Evolutionary conservation across 37 sponge, comb jelly and placozoan species (phyloP), one percentile per base, ranked within the genome.

Genomic region (Lycopodina hypogea): DNA sequence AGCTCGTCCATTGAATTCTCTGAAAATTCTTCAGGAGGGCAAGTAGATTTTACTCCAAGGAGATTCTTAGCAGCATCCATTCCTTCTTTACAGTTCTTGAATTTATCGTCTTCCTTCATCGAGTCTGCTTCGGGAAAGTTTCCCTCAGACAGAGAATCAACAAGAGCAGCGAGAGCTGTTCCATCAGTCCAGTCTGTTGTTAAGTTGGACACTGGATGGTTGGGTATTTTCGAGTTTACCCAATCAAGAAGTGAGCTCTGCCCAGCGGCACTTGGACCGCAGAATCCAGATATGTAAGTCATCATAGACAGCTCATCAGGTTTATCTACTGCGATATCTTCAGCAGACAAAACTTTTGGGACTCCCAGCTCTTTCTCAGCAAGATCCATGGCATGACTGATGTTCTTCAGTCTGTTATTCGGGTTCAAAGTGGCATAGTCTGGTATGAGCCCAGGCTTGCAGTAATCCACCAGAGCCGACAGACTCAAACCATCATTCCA

Each of bases 241-340:
- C 91, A 94, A 19, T 81, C 82, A 34, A 90, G 72, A 21, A 94
- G 92, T 19, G 68, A 60, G 71, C 79, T 78, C 37, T 75, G 67
- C 26, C 94, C 91, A 18, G 79, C 75, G 0, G 95, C 87, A 51
- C 74, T 81, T 21, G 83, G 83, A 42, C 74, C 64, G 83, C 94
- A 93, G 83, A 85, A 94, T 74, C 84, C 86, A 36, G 89, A 87
- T 32, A 94, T 73, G 82, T 94, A 94, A 26, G 95, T 94, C 92
- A 94, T 90, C 21, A 84, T 77, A 15, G 92, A 90, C 35, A 90
- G 89, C 68, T 94, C 91, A 40, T 94, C 95, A 26, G 92, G 88
- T 32, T 85, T 84, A 28, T 80, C 78, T 19, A 90, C 81, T 55
- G 74, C 75, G 57, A 90, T 52, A 58, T 90, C 75, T 66, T 90